Percentiles rank a stretch among this genome's conserved stretches.
phyloP scores from a whole-genome alignment of 2,113 vertebrate species.

The Pluvianellus socialis region DNA sequence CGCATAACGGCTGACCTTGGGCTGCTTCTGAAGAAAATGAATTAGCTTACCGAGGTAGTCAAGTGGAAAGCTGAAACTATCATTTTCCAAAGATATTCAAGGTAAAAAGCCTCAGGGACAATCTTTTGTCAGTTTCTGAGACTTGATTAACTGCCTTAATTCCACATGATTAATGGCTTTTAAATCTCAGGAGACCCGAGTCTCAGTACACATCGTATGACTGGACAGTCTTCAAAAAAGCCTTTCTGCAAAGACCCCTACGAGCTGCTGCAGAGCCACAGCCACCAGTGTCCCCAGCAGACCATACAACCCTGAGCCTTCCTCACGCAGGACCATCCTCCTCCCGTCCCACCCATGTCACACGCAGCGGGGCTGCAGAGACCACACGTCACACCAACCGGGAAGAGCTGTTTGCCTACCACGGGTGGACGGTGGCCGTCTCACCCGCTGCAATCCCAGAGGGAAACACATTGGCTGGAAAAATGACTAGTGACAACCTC shows the following conservation, averaged over 20 bases:
- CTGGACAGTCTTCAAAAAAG: background rate
- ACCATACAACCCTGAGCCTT: background rate
- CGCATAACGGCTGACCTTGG: conserved; percentile 61
- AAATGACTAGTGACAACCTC: too few relatives aligned
- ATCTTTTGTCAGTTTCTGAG: conserved; percentile 60
- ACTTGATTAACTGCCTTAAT: conserved; percentile 78
- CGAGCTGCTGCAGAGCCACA: background rate
- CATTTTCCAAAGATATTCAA: conserved; percentile 68
- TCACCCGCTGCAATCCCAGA: background rate
- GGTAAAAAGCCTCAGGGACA: conserved; percentile 65
- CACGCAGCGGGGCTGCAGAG: background rate
- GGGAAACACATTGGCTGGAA: background rate
- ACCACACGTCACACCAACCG: background rate
- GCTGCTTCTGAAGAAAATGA: conserved; percentile 53
- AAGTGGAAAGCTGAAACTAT: conserved; percentile 64
- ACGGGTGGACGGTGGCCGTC: background rate
- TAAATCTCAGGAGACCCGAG: background rate
- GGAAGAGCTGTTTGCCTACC: background rate
- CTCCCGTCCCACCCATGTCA: background rate
- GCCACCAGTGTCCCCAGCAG: background rate
- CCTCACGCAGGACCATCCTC: background rate
- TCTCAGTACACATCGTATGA: background rate
- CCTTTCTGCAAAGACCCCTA: background rate
- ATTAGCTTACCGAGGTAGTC: conserved; percentile 48
- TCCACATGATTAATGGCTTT: conserved; percentile 74